These are phyloP conservation scores for Trichonephila clavata DNA, from an alignment of 1,140 invertebrate species.

Conservation along the genomic window DNA sequence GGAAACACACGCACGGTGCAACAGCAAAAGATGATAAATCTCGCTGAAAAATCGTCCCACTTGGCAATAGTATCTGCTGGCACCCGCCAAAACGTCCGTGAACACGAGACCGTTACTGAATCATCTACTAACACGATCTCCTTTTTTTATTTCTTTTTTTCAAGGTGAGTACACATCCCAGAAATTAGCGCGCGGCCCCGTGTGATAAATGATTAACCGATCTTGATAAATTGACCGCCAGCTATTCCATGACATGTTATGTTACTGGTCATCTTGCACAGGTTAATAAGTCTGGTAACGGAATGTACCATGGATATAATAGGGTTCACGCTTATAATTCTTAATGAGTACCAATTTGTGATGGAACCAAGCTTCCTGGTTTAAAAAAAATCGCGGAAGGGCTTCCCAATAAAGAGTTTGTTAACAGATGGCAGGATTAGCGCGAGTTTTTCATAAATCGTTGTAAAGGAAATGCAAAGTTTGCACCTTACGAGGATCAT, in stretches of 20 bases:
- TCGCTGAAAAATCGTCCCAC: slow-evolving; percentile 24
- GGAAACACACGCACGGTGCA: slow-evolving; percentile 11
- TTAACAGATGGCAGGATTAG: too few relatives aligned
- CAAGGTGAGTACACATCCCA: slow-evolving; percentile 9
- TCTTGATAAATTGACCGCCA: not conserved
- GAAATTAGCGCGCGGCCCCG: not conserved
- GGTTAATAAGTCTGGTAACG: not conserved
- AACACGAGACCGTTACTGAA: slow-evolving; percentile 36
- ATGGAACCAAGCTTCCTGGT: too few relatives aligned
- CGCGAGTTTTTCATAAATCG: too few relatives aligned
- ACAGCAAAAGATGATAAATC: not conserved
- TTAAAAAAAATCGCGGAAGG: too few relatives aligned
- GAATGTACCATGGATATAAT: too few relatives aligned
- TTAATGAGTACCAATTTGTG: too few relatives aligned
- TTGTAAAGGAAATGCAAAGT: too few relatives aligned
- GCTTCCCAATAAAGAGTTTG: too few relatives aligned
- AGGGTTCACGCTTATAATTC: too few relatives aligned
- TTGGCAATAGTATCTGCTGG: slow-evolving; percentile 19
- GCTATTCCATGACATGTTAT: not conserved
- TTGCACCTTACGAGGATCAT: too few relatives aligned
- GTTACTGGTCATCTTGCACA: not conserved
- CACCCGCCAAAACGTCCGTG: slow-evolving; percentile 14
- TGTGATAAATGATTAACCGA: not conserved
- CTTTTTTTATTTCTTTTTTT: not conserved
- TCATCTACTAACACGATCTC: not conserved